Percentiles rank a stretch among this genome's conserved stretches.
phyloP scores from a whole-genome alignment of 2,888 invertebrate species.

The Limnephilus lunatus region DNA sequence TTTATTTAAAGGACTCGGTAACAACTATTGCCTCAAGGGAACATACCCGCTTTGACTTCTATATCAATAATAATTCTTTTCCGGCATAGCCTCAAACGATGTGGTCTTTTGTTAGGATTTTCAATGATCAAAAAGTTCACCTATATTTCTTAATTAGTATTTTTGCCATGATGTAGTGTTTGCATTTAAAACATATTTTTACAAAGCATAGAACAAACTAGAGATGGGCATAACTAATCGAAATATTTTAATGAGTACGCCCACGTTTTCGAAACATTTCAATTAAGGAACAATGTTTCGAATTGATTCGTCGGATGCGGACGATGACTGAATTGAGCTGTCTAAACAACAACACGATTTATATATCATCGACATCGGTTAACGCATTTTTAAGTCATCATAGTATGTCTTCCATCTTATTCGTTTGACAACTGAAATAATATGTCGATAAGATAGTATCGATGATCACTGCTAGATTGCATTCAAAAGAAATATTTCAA shows the following conservation, averaged over 20 bases:
- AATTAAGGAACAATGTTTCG: not conserved
- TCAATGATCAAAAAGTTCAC: not conserved
- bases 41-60: too few species aligned
- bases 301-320: not conserved
- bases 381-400: too few species aligned
- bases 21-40: too few species aligned
- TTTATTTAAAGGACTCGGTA: too few species aligned
- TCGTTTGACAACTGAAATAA: too few species aligned
- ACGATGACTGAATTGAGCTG: not conserved
- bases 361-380: not conserved
- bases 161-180: not conserved
- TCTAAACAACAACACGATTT: not conserved
- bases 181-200: not conserved
- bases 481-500: not conserved
- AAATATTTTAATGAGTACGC: not conserved
- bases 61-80: too few species aligned
- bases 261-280: not conserved
- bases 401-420: too few species aligned
- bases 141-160: not conserved
- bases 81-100: too few species aligned
- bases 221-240: not conserved
- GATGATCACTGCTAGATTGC: not conserved
- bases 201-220: not conserved
- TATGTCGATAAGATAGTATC: too few species aligned
- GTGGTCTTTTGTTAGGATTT: too few species aligned